A percentile compares a stretch with the other conserved stretches of the same genome.
Conservation (phyloP, 2,888 invertebrate genomes). For the Netelia melanura region DNA sequence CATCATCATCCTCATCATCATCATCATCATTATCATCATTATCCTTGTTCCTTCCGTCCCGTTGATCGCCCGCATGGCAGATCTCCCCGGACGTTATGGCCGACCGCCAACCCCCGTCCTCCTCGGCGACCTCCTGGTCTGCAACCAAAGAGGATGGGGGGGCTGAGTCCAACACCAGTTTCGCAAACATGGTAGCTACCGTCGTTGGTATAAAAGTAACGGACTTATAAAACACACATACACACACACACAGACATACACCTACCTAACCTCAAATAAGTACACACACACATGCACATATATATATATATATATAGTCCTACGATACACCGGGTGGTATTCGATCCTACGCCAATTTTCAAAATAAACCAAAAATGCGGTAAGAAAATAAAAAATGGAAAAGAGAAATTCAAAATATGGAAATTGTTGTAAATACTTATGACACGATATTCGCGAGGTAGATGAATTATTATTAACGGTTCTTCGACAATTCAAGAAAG, state of each 20-base stretch:
- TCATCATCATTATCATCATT: constrained; percentile 54
- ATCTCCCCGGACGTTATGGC: constrained; percentile 72
- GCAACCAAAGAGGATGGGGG: constrained; percentile 84
- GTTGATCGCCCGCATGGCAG: constrained; percentile 73
- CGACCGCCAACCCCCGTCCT: constrained; percentile 84
- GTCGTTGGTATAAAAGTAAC: constrained; percentile 77
- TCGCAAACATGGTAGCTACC: constrained; percentile 66
- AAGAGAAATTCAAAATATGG: too few relatives aligned
- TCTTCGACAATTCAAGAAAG: too few relatives aligned
- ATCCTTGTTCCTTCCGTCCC: constrained; percentile 71
- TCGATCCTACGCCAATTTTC: too few relatives aligned
- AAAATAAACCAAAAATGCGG: too few relatives aligned
- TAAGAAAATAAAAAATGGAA: too few relatives aligned
- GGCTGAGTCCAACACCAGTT: constrained; percentile 82
- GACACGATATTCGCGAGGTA: too few relatives aligned
- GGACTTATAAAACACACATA: constrained; percentile 66
- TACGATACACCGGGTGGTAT: neutral
- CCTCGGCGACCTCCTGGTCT: constrained; percentile 85
- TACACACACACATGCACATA: constrained; percentile 2
- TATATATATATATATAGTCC: constrained; percentile 8
- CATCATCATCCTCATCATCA: constrained; percentile 40
- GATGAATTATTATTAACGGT: too few relatives aligned
- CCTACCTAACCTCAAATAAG: neutral
- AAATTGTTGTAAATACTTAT: too few relatives aligned
- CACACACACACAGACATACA: constrained; percentile 46